Evolutionary conservation across 2,113 vertebrate species (phyloP).

Genomic region (Bujurquina vittata): DNA sequence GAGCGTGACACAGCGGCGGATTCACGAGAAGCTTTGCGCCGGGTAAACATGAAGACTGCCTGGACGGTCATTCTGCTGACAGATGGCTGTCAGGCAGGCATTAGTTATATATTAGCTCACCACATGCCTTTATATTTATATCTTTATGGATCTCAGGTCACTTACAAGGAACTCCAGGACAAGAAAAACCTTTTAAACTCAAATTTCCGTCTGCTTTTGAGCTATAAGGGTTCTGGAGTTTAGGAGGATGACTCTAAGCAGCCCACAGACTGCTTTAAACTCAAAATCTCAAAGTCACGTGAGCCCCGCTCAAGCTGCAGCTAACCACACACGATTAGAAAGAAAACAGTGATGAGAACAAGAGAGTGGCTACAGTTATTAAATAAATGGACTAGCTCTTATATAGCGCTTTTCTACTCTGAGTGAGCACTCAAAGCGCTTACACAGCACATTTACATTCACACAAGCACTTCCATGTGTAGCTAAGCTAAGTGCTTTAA

Average conservation of each 20-base stretch:
- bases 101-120: background rate
- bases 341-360: background rate
- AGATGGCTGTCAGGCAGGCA: constrained; percentile 38
- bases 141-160: background rate
- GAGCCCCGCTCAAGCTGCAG: rapidly evolving
- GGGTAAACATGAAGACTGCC: constrained; percentile 45
- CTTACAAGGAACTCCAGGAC: background rate
- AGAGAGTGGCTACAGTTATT: background rate
- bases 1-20: background rate
- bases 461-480: too few relatives aligned
- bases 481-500: too few relatives aligned
- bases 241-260: too few relatives aligned
- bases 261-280: background rate
- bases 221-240: rapidly evolving
- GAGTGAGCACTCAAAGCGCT: too few relatives aligned
- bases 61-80: constrained; percentile 30
- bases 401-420: too few relatives aligned
- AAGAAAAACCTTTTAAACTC: background rate
- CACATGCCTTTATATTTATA: background rate
- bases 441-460: too few relatives aligned
- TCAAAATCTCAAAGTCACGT: background rate
- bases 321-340: rapidly evolving
- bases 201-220: rapidly evolving
- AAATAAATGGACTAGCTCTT: too few relatives aligned
- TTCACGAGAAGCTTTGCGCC: constrained; percentile 42